These are phyloP conservation scores for Lithophane ornitopus DNA, from an alignment of 2,888 invertebrate species.

Conservation along the genomic window DNA sequence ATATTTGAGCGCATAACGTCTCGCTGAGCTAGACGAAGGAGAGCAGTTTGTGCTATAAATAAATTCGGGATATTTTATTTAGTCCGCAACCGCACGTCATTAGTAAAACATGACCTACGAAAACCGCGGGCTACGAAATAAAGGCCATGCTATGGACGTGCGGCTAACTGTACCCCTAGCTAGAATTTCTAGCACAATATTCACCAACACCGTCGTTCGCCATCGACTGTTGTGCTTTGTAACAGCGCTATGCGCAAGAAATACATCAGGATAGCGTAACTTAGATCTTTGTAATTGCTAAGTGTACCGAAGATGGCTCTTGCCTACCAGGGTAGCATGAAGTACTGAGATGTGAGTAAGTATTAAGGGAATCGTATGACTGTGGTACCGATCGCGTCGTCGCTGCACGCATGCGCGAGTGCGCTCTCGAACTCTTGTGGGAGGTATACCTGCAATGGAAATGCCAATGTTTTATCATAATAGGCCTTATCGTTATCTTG, in stretches of 20 bases:
- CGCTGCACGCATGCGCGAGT: constrained; percentile 87
- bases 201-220: background rate
- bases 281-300: background rate
- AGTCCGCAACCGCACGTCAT: background rate
- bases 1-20: constrained; percentile 13
- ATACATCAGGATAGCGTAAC: background rate
- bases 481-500: background rate
- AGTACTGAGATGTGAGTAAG: constrained; percentile 5
- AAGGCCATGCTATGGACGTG: background rate
- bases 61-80: background rate
- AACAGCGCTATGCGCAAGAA: background rate
- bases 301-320: background rate
- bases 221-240: background rate
- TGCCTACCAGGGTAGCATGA: constrained; percentile 48
- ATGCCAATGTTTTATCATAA: background rate
- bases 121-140: background rate
- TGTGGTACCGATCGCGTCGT: constrained; percentile 85
- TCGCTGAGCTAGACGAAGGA: constrained; percentile 1
- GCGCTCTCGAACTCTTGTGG: constrained; percentile 87
- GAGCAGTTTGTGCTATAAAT: background rate
- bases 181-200: background rate
- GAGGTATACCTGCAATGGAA: constrained; percentile 79
- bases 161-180: too few species aligned
- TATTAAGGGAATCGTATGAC: constrained; percentile 85
- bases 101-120: background rate